Conservation (phyloP, 2,113 vertebrate species). For the Cervus canadensis region DNA sequence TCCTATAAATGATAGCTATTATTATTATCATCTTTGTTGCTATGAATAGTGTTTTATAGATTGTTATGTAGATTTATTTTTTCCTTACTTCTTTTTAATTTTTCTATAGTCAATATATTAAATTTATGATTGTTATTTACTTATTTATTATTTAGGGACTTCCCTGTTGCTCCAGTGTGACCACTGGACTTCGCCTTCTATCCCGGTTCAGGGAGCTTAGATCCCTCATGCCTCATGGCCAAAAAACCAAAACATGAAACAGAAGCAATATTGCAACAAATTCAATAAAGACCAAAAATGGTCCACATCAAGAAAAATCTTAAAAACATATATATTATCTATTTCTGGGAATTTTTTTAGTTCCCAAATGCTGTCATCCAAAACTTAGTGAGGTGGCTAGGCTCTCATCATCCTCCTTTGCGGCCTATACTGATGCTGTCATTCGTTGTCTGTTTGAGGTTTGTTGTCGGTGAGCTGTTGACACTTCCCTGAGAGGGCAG, state of each 20-base stretch:
- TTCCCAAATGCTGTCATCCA: neutral
- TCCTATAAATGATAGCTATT: neutral
- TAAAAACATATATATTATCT: neutral
- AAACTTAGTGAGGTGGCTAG: neutral
- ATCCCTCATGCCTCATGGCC: neutral
- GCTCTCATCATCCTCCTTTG: neutral
- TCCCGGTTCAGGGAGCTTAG: neutral
- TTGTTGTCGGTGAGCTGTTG: neutral
- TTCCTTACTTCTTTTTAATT: neutral
- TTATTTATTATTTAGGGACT: neutral
- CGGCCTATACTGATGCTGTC: too few relatives aligned
- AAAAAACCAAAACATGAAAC: neutral
- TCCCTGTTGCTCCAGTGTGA: rapidly evolving
- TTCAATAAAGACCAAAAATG: neutral
- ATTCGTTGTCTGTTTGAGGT: neutral
- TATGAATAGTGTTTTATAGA: neutral
- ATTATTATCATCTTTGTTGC: neutral
- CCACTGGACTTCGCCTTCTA: neutral
- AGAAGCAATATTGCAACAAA: neutral
- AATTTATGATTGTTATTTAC: neutral
- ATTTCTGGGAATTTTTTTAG: neutral
- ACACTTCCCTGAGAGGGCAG: neutral
- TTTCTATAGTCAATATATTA: neutral
- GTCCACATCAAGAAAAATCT: neutral
- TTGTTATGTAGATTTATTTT: neutral